Evolutionary conservation across 2,888 invertebrate genomes (phyloP).

Genomic region (Uloborus plumipes): DNA sequence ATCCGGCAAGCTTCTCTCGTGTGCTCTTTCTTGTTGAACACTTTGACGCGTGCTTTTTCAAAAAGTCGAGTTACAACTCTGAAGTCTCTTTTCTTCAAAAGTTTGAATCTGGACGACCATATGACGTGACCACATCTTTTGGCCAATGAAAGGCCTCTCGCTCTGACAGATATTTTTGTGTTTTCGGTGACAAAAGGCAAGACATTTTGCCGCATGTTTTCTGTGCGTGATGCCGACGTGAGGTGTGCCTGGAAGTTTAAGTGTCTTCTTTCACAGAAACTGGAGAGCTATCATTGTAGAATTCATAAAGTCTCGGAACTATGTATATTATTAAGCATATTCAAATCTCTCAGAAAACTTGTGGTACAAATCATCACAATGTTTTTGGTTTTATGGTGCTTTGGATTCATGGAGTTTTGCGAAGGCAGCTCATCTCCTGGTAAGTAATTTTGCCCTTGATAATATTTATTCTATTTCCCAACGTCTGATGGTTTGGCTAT

Average conservation of each 20-base stretch:
- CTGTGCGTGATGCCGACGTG: conserved; percentile 19
- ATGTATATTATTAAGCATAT: conserved; percentile 18
- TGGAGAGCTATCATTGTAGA: conserved; percentile 8
- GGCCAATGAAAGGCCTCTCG: conserved; percentile 10
- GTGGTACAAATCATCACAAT: conserved; percentile 2
- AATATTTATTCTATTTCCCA: neutral
- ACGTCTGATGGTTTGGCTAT: no score
- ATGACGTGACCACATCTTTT: conserved; percentile 26
- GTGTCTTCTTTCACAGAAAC: neutral
- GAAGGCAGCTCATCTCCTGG: conserved; percentile 18
- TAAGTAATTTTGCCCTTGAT: neutral
- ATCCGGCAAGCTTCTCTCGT: neutral
- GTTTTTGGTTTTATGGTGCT: conserved; percentile 8
- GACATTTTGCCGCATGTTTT: conserved; percentile 33
- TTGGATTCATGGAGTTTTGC: conserved; percentile 13
- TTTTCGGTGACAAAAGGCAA: conserved; percentile 1
- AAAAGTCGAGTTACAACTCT: no score
- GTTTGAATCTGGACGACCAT: no score
- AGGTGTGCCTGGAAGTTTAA: conserved; percentile 21
- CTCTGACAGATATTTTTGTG: neutral
- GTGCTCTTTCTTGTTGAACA: no score
- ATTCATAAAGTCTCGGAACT: conserved; percentile 7
- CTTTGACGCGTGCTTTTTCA: no score
- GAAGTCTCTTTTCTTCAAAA: no score
- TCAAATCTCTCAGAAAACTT: conserved; percentile 1